Evolutionary conservation across 2,888 invertebrate species (phyloP), one percentile per base, ranked within the genome.

Genomic region (Phlogophora meticulosa): DNA sequence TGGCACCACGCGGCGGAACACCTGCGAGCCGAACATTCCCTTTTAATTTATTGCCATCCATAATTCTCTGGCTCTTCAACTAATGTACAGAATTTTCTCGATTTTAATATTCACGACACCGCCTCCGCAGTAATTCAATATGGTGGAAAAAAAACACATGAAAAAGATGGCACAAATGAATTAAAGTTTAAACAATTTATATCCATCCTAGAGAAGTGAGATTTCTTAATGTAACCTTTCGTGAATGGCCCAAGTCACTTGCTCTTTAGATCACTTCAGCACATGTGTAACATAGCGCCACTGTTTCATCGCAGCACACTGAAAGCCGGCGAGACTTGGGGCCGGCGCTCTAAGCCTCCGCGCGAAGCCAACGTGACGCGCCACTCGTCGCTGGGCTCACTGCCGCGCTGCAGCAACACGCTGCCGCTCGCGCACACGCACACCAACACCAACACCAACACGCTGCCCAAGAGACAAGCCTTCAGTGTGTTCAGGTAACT

Each of bases 371-470:
- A 65, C 68, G 93, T 90, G 77, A 86, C 90, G 58, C 90, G 92
- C 0, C 90, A 91, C 86, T 88, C 89, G 65, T 94, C 94, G 59
- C 88, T 93, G 70, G 91, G 91, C 78, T 87, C 92, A 2, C 87
- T 93, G 77, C 90, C 91, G 46, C 88, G 87, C 66, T 86, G 86
- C 67, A 74, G 59, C 65, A 17, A 13, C 64, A n/a, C 72, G 40
- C 69, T 55, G 53, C 61, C 71, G 3, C 62, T 43, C 51, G 32
- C 83, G 2, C 61, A 84, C 73, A 2, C 43, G n/a, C 55, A 46
- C 45, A 59, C 78, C 48, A 67, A 70, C 61, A 59, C 78, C 48
- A 67, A 70, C 61, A 87, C 89, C 28, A 28, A 28, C 5, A 87
- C 89, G 15, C 83, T 89, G 81, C 90, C 91, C 76, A 91, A 91